Conservation (phyloP, 2,888 invertebrate species). For the Euclidia mi region DNA sequence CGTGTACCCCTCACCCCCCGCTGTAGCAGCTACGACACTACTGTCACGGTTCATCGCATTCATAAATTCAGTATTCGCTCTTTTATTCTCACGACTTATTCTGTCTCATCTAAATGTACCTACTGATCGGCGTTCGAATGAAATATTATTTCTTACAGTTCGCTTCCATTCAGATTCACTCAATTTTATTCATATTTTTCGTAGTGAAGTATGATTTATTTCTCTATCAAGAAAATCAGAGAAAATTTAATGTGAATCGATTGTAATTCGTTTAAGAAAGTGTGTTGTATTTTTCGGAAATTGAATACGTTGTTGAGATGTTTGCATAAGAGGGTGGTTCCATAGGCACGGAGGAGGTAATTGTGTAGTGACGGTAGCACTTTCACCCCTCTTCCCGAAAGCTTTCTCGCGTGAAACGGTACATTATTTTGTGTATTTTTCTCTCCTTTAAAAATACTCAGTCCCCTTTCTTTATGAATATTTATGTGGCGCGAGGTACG, state of each 20-base stretch:
- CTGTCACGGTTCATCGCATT: conserved; percentile 78
- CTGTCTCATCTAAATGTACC: conserved; percentile 71
- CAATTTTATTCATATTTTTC: conserved; percentile 60
- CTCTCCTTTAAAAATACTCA: conserved; percentile 45
- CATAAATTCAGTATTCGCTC: conserved; percentile 74
- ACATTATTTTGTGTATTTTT: conserved; percentile 54
- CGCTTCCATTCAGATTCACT: conserved; percentile 55
- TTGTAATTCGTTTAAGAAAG: conserved; percentile 22
- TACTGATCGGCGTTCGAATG: conserved; percentile 68
- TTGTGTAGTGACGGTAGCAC: conserved; percentile 74
- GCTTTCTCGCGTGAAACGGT: conserved; percentile 59
- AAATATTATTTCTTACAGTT: conserved; percentile 66
- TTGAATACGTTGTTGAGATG: conserved; percentile 52
- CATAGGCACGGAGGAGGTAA: conserved; percentile 61
- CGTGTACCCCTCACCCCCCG: conserved; percentile 68
- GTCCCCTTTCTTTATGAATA: conserved; percentile 51
- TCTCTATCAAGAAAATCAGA: conserved; percentile 40
- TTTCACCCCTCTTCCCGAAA: conserved; percentile 56
- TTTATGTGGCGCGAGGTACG: conserved; percentile 39
- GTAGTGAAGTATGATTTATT: conserved; percentile 55
- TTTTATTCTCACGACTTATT: conserved; percentile 74
- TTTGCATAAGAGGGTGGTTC: conserved; percentile 62
- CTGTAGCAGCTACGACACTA: conserved; percentile 53
- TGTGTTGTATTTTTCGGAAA: conserved; percentile 7
- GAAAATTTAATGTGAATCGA: conserved; percentile 25